Base-by-base conservation (phyloP, 2,113 vertebrate species). In the Gasterosteus nipponicus region DNA sequence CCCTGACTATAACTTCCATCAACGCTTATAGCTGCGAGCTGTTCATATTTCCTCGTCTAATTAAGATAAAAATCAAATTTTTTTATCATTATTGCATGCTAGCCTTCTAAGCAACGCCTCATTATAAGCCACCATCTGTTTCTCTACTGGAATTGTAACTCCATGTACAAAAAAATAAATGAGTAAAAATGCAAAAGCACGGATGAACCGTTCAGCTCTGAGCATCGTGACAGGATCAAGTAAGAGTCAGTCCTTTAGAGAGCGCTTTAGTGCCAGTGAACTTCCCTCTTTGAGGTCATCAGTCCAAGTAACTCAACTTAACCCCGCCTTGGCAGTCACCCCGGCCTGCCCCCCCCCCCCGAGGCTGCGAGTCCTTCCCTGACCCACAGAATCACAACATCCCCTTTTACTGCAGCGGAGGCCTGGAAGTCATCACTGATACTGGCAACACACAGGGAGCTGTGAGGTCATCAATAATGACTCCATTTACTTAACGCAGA, bases 401-500 rank as follows among this genome's bases (percentile, higher is more conserved):
- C 64, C 76, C 84, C 75, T 78, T 81, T 72, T 73, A 75, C 75
- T 79, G 71, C 80, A 73, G 84, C 35, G 1, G 63, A 44, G 69
- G 79, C 79, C 89, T 90, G 89, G 83, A 87, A 89, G 78, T 67
- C 87, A 81, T 91, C 88, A 80, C 59, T 51, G 79, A 86, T 87
- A 82, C 87, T 75, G 75, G 71, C 74, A 85, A 71, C 88, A 89
- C 84, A 82, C 82, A 74, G 70, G 62, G 81, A 73, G 73, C 86
- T 71, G 69, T 46, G 76, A 84, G 86, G 91, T 92, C 86, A 86
- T 91, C 84, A 82, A 88, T 92, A 93, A 93, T 85, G 85, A 87
- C 81, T 86, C 84, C 86, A 90, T 92, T 90, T 91, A 89, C 87
- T 89, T 91, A 89, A 93, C 90, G 84, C 81, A 16, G 74, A 87